These are phyloP conservation scores for Nothura maculosa DNA, from an alignment of 2,797 vertebrate genomes.

Conservation along the genomic window DNA sequence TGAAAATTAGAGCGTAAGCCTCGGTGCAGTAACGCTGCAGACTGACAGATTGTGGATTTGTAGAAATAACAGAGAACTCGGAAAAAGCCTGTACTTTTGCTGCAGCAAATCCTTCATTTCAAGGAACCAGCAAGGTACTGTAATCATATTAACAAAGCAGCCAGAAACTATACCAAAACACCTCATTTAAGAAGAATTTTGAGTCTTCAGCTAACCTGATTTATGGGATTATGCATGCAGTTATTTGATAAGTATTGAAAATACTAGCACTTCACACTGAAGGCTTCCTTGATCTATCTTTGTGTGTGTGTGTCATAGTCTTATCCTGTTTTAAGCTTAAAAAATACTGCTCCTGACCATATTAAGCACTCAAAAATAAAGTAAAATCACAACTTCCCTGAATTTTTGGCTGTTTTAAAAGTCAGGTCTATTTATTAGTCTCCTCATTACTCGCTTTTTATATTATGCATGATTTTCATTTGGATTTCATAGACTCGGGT, in stretches of 20 bases:
- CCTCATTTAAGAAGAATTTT: constrained; percentile 75
- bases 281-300: constrained; percentile 67
- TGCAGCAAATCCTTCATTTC: constrained; percentile 74
- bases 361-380: constrained; percentile 47
- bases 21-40: constrained; percentile 68
- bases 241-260: constrained; percentile 77
- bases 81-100: constrained; percentile 65
- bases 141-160: constrained; percentile 79
- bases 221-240: constrained; percentile 78
- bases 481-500: constrained; percentile 71
- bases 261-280: constrained; percentile 61
- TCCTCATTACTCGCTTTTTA: constrained; percentile 41
- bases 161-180: constrained; percentile 77
- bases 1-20: constrained; percentile 81
- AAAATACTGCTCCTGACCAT: constrained; percentile 43
- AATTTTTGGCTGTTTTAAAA: constrained; percentile 53
- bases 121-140: constrained; percentile 76
- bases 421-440: constrained; percentile 68
- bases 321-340: constrained; percentile 75
- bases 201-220: constrained; percentile 74
- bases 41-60: constrained; percentile 83
- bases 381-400: constrained; percentile 51
- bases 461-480: constrained; percentile 65
- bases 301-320: constrained; percentile 62
- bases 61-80: constrained; percentile 81